Percentiles rank a stretch among this genome's conserved stretches.
These are phyloP conservation scores for Lordiphosa stackelbergi DNA, from an alignment of 1,140 invertebrate species.

Conservation along the genomic window DNA sequence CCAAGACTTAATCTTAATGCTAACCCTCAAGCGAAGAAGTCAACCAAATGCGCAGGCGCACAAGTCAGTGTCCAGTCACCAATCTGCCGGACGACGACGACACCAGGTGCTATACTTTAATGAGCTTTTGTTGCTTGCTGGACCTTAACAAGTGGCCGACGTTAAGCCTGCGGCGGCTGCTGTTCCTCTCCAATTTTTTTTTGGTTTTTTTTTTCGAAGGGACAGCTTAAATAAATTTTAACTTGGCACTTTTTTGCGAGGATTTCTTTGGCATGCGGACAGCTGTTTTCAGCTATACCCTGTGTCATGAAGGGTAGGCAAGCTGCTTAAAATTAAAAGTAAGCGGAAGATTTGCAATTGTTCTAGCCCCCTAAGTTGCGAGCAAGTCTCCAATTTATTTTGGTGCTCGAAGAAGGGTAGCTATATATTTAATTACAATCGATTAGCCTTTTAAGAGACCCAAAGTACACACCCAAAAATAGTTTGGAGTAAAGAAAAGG, in stretches of 20 bases:
- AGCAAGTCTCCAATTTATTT: too few species aligned
- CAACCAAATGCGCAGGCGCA: conserved; percentile 18
- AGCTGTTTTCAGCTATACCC: conserved; percentile 48
- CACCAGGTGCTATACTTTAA: conserved; percentile 69
- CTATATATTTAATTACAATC: too few species aligned
- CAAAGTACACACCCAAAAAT: too few species aligned
- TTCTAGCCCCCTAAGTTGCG: too few species aligned
- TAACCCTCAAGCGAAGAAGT: conserved; percentile 30
- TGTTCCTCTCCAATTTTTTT: conserved; percentile 35
- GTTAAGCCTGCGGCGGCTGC: conserved; percentile 19
- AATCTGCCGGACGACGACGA: conserved; percentile 4
- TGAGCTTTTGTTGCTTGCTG: conserved; percentile 54
- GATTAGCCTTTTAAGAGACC: too few species aligned
- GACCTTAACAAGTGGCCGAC: conserved; percentile 30
- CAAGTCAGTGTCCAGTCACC: conserved; percentile 9
- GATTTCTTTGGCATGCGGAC: conserved; percentile 32
- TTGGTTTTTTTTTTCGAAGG: conserved; percentile 6
- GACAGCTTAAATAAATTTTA: conserved; percentile 57
- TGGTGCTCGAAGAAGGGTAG: too few species aligned
- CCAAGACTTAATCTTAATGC: conserved; percentile 20
- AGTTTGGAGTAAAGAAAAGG: too few species aligned
- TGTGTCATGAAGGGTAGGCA: conserved; percentile 1
- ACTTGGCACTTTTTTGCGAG: conserved; percentile 35
- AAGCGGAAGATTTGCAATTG: too few species aligned
- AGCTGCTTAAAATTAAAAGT: background rate